Evolutionary conservation across 2,888 invertebrate genomes (phyloP), one percentile per base, ranked within the genome.

Genomic region (Cerastoderma edule): DNA sequence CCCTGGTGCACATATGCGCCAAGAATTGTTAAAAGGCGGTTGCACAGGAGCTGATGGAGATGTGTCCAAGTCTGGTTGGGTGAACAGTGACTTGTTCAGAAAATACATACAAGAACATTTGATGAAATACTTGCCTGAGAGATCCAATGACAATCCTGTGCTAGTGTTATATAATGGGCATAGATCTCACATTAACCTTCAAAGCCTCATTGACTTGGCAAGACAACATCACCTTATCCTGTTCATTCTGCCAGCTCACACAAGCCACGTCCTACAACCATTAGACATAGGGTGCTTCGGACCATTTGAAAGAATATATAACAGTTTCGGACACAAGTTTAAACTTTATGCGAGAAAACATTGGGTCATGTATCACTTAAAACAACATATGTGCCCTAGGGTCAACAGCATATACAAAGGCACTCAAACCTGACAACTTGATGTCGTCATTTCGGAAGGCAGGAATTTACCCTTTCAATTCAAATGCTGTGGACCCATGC

Each of bases 121-220:
- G 13, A 27, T 39, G 22, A 65, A 56, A 56, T 72, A 46, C 32
- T 28, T 35, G 8, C 68, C 27, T 19, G 35, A 27, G 1, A 27
- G 46, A 50, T 24, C 28, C n/a, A 22, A 35, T 13, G 33, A 28
- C 10, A 39, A 50, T 19, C 53, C 54, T 8, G 5, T 71, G 1
- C 24, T 71, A 13, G 13, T 71, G 6, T 24, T 71, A 5, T 69
- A 57, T 70, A 63, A 70, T 70, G 70, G 53, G 6, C 71, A 71
- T 32, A 10, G 22, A 16, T 65, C 71, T 27, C 71, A 71, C 10
- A 65, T 54, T 54, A 30, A 27, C 28, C 30, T 65, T 2, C 44
- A 44, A 13, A 19, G 24, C 2, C n/a, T 48, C 0, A 56, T 66
- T 56, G 66, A 72, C 8, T 72, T 65, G 65, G 66, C 66, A 13